Evolutionary conservation across 1,140 invertebrate genomes (phyloP).

Genomic region (Formica selysi): DNA sequence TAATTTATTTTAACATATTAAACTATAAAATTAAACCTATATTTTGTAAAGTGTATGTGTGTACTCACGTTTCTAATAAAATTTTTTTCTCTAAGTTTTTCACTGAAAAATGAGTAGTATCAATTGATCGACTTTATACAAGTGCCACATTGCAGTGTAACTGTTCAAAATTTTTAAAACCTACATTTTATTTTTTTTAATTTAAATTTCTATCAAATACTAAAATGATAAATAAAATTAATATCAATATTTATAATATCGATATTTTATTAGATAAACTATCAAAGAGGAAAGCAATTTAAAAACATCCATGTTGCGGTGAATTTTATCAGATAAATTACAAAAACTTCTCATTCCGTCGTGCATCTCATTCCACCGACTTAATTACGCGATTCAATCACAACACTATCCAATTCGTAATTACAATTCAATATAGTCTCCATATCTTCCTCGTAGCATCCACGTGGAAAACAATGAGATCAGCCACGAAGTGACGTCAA

Average conservation of each 20-base stretch:
- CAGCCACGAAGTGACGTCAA: constrained; percentile 12
- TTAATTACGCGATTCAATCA: constrained; percentile 10
- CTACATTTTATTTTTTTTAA: neutral
- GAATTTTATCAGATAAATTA: constrained; percentile 9
- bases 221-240: neutral
- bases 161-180: no score
- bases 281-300: neutral
- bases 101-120: no score
- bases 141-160: no score
- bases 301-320: neutral
- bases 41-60: no score
- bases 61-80: no score
- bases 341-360: neutral
- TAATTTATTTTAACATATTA: no score
- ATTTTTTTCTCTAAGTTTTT: no score
- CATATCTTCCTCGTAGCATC: constrained; percentile 72
- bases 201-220: neutral
- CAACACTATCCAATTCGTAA: constrained; percentile 44
- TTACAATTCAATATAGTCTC: constrained; percentile 83
- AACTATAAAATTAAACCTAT: no score
- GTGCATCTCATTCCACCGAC: no score
- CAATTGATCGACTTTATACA: no score
- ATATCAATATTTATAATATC: neutral
- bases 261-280: neutral
- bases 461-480: constrained; percentile 62